Base-by-base conservation (phyloP, 2,888 invertebrate genomes). In the Cheilosia scutellata region DNA sequence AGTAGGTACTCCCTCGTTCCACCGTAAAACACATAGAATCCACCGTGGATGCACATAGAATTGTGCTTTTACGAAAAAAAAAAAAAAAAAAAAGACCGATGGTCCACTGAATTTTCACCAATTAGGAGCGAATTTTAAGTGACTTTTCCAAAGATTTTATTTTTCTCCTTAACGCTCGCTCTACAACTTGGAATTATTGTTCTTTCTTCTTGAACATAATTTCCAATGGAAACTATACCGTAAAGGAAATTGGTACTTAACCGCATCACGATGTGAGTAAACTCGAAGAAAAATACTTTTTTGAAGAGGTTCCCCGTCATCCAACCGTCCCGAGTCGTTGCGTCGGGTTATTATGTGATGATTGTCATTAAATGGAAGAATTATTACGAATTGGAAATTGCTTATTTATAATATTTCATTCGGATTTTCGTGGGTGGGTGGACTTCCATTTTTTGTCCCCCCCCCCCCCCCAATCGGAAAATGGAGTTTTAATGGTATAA, bases 321-420 rank as follows among this genome's bases (percentile, higher is more conserved):
- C 51, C 11, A 16, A 29, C 1, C 9, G 40, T 20, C 2, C 11
- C 11, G 6, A 31, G 5, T 44, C 1, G 16, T 7, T 20, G 20
- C 7, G 25, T 44, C 33, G 27, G 42, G 29, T 47, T 49, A 60
- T 71, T 37, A 58, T 63, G 31, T 63, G 33, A 70, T 71, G 47
- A 72, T 71, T 60, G 65, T 66, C 77, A 37, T 82, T 72, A 77
- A 72, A 82, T 77, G 53, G 40, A 53, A 53, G 29, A 76, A 71
- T 42, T 66, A 60, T 62, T 53, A 60, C 51, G 40, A 76, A 51
- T 82, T 58, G 70, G 70, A 70, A 76, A 76, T 76, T 82, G 82
- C 70, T 82, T 82, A 82, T 65, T 77, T 72, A 77, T 77, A 37
- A 20, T 33, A 53, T 42, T 53, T 42, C 20, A 44, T 40, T 31